A percentile compares a stretch with the other conserved stretches of the same genome.
Evolutionary conservation across 1,140 invertebrate species (phyloP).

Genomic region (Calliopsis andreniformis): DNA sequence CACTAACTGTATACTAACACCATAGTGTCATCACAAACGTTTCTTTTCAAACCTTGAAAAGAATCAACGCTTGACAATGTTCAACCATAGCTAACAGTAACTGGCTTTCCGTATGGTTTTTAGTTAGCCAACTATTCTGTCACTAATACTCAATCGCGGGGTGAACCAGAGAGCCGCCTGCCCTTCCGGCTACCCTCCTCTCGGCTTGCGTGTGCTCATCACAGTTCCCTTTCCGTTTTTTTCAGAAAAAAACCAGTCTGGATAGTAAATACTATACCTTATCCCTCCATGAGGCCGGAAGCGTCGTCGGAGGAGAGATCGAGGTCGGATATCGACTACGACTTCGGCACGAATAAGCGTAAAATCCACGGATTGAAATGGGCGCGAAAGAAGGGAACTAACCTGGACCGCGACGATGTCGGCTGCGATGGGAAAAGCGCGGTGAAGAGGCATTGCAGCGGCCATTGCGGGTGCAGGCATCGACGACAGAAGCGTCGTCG

Average conservation of each 20-base stretch:
- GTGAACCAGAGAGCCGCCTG: too few species aligned
- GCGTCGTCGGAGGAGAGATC: conserved; percentile 43
- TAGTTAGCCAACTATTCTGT: too few species aligned
- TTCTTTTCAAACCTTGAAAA: too few species aligned
- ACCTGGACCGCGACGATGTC: conserved; percentile 28
- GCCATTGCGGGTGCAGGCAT: conserved; percentile 49
- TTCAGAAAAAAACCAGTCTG: conserved; percentile 31
- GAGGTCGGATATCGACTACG: conserved; percentile 25
- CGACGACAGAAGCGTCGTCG: conserved; percentile 59
- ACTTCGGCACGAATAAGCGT: conserved; percentile 42
- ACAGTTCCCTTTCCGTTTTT: background rate
- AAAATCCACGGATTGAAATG: conserved; percentile 45
- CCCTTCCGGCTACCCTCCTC: too few species aligned
- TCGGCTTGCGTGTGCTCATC: background rate
- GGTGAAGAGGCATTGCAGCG: conserved; percentile 40
- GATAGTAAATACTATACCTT: conserved; percentile 45
- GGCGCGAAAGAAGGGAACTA: conserved; percentile 38
- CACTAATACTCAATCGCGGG: too few species aligned
- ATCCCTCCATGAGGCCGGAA: conserved; percentile 33
- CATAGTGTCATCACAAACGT: too few species aligned
- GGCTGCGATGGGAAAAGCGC: conserved; percentile 37
- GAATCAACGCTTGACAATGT: too few species aligned
- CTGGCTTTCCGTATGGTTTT: too few species aligned
- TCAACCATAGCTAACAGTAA: too few species aligned
- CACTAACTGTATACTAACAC: too few species aligned